Evolutionary conservation across 2,888 invertebrate genomes (phyloP), one percentile per base, ranked within the genome.

Genomic region (Empis stercorea): DNA sequence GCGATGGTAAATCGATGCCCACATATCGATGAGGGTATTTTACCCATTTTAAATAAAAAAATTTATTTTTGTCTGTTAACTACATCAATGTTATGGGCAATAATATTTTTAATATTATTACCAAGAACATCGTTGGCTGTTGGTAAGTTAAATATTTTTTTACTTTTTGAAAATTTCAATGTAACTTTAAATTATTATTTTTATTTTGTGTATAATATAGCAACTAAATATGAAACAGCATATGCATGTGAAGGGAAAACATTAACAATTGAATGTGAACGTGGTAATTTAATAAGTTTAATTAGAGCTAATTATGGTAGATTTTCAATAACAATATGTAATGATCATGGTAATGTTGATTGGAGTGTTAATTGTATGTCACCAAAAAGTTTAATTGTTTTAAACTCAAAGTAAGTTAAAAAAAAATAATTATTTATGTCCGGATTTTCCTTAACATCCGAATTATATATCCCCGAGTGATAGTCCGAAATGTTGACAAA

Each of bases 311-410:
- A 94, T 76, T 95, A 93, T 68, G 94, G 94, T 45, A 79, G 91
- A 61, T 94, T 92, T 72, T 92, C 89, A 55, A 88, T 94, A 69
- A 88, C 88, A 61, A 89, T 94, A 67, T 95, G 95, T 75, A 94
- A 95, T 71, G 91, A 92, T 70, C 87, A 91, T 65, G 93, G 93
- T 55, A 84, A 91, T 70, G 89, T 89, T n/a, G 89, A 92, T 61
- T 94, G 93, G 93, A 89, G 91, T 65, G 88, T 94, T 59, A 91
- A 92, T 72, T 95, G 94, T 70, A 91, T 91, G 86, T 88, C 92
- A 48, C 83, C 84, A 43, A 85, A 85, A 64, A 89, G 93, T 53
- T 78, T 88, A 58, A 76, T 87, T 52, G 89, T 93, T 55, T 78
- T 95, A 55, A 87, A 87, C 70, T 84, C 81, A 75, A 88, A 84